Percentiles rank a stretch among this genome's conserved stretches.
phyloP scores from a whole-genome alignment of 2,797 vertebrate species.

The Vespertilio murinus region DNA sequence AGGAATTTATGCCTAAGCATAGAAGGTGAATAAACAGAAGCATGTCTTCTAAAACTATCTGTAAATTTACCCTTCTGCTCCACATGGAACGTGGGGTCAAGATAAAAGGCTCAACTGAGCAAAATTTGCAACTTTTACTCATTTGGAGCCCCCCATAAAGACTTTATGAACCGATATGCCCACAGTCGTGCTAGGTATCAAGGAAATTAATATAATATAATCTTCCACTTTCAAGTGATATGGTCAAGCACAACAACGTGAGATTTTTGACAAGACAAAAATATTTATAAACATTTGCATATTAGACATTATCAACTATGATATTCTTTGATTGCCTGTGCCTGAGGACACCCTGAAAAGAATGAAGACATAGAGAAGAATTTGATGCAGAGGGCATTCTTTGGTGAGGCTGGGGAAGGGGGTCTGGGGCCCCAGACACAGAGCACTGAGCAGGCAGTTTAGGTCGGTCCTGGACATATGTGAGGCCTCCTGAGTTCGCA shows the following conservation, averaged over 20 bases:
- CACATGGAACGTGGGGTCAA: not conserved
- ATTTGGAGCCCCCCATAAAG: not conserved
- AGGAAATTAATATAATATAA: not conserved
- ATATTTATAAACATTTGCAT: conserved; percentile 22
- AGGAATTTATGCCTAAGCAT: not conserved
- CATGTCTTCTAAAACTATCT: not conserved
- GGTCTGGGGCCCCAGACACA: not conserved
- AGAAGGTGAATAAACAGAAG: not conserved
- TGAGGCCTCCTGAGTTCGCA: fast-evolving
- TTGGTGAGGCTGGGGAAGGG: not conserved
- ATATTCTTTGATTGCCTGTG: conserved; percentile 34
- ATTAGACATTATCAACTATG: not conserved
- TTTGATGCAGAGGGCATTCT: not conserved
- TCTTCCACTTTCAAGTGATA: not conserved
- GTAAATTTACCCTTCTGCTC: not conserved
- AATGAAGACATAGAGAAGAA: not conserved
- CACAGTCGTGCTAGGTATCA: not conserved
- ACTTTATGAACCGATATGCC: not conserved
- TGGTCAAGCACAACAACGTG: not conserved
- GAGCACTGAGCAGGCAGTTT: not conserved
- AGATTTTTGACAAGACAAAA: conserved; percentile 39
- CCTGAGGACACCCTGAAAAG: not conserved
- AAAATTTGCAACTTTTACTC: not conserved
- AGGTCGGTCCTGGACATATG: fast-evolving
- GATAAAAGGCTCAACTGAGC: not conserved